Percentiles rank a stretch among this genome's conserved stretches.
These are phyloP conservation scores for Probosciger aterrimus DNA, from an alignment of 2,113 vertebrate species.

Conservation along the genomic window DNA sequence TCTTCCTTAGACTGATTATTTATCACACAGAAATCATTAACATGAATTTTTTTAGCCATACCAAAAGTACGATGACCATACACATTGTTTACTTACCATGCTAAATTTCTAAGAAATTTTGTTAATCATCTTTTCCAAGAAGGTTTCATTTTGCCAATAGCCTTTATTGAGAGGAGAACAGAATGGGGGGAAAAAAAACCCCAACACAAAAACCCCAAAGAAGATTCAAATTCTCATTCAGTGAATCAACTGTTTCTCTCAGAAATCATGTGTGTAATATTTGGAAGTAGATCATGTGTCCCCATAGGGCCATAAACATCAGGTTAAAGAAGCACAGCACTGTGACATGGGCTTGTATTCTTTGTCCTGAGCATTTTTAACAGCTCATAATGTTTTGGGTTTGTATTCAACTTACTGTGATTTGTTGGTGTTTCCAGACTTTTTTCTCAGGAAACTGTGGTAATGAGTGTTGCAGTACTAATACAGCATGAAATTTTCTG, in stretches of 20 bases:
- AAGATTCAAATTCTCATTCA: background rate
- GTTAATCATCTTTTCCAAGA: background rate
- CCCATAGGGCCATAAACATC: background rate
- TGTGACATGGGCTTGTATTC: background rate
- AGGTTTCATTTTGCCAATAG: background rate
- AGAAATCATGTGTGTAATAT: background rate
- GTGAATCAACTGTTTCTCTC: background rate
- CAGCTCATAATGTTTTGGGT: background rate
- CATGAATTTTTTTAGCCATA: background rate
- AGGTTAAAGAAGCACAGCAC: background rate
- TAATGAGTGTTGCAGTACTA: background rate
- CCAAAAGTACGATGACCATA: background rate
- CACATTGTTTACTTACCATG: background rate
- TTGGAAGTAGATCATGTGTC: background rate
- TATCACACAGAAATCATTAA: background rate
- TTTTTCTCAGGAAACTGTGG: background rate
- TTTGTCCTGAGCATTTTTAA: background rate
- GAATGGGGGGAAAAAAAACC: rapidly evolving
- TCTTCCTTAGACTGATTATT: background rate
- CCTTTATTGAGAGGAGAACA: background rate
- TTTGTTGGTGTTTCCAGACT: background rate
- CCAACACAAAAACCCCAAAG: background rate
- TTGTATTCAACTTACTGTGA: background rate
- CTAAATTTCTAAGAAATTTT: background rate
- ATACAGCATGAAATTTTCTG: background rate